Conservation (phyloP, 2,888 invertebrate genomes). For the Auanema freiburgensis region DNA sequence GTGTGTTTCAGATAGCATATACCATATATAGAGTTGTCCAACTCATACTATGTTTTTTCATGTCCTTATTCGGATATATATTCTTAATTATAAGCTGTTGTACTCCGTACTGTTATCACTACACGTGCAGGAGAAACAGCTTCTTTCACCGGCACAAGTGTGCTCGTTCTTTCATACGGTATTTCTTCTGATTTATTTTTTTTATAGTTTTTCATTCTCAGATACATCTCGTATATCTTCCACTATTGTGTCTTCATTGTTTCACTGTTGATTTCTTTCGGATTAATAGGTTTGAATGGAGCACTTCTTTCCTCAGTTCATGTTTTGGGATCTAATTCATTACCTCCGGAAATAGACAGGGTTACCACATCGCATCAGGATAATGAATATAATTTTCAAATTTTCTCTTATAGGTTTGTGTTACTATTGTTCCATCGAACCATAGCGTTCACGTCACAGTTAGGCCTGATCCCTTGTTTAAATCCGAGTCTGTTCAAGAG, state of each 20-base stretch:
- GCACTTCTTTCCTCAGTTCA: constrained; percentile 57
- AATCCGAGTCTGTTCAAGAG: constrained; percentile 13
- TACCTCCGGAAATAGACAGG: constrained; percentile 58
- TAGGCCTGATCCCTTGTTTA: constrained; percentile 27
- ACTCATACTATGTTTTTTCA: constrained; percentile 28
- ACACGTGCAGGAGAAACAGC: constrained; percentile 51
- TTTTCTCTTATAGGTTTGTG: constrained; percentile 30
- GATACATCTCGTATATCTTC: constrained; percentile 51
- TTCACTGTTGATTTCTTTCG: constrained; percentile 36
- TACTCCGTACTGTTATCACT: constrained; percentile 49
- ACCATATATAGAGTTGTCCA: constrained; percentile 4
- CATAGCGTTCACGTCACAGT: constrained; percentile 27
- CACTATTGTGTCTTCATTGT: constrained; percentile 53
- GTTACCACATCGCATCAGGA: constrained; percentile 19
- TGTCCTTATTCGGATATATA: constrained; percentile 43
- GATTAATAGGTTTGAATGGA: constrained; percentile 48
- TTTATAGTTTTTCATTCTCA: constrained; percentile 26
- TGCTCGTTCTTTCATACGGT: constrained; percentile 57
- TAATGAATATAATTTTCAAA: not conserved
- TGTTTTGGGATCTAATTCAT: constrained; percentile 50
- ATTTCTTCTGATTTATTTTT: not conserved
- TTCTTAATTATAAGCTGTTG: constrained; percentile 42
- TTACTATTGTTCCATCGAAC: constrained; percentile 27
- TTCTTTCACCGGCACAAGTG: constrained; percentile 59
- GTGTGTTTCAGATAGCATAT: constrained; percentile 7